Evolutionary conservation across 2,113 vertebrate genomes (phyloP), one percentile per base, ranked within the genome.

Genomic region (Scalopus aquaticus): DNA sequence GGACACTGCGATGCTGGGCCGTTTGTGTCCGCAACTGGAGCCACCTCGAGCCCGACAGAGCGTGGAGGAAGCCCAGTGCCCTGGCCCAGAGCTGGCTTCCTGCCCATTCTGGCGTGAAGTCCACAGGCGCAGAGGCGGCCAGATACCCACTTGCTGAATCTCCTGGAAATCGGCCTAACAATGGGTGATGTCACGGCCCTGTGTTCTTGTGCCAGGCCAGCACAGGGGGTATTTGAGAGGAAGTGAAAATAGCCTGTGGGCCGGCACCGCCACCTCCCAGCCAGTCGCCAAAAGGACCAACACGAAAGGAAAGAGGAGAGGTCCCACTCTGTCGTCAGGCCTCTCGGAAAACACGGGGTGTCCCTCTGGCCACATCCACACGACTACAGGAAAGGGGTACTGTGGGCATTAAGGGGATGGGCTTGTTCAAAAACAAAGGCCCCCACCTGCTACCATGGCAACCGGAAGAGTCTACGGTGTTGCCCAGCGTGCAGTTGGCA

Each of bases 141-240:
- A 60, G 91, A 81, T 37, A 22, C 89, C 28, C 51, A 6, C 81
- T 92, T 35, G 35, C 81, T 5, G 4, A 85, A 44, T 88, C 94
- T 91, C 78, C 80, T 69, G 1, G 54, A 92, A 46, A 58, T 76
- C 90, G 78, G 85, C 79, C 60, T 65, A 44, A 84, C 86, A 80
- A 84, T 84, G 79, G 89, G 44, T 86, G 87, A 64, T 1, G 35
- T 76, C 79, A 89, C 16, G 73, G 64, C 54, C 89, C 60, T 96
- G 11, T 95, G 96, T 96, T 95, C 70, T 46, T n/a, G n/a, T 91
- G 90, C 94, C 96, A 91, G 83, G 70, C 79, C 82, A 46, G 72
- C 83, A 69, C 65, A 46, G 30, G 49, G 88, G 19, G 60, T 83
- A n/a, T 90, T 77, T 26, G 30, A 73, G 65, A 73, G 76, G 83